Evolutionary conservation across 2,113 vertebrate genomes (phyloP), one percentile per base, ranked within the genome.

Genomic region (Shinisaurus crocodilurus): DNA sequence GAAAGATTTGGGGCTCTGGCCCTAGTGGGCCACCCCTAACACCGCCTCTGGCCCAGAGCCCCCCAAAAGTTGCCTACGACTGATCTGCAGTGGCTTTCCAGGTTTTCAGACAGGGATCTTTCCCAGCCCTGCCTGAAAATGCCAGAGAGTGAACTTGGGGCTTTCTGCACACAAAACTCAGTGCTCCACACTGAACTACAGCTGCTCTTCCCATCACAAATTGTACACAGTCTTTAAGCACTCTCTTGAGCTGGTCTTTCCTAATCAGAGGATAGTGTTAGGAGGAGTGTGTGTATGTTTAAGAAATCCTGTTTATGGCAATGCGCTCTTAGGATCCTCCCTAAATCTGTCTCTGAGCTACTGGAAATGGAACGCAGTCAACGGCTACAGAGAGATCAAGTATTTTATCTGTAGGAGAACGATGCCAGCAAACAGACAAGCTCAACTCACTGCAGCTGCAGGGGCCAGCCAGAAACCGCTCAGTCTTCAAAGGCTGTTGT

Each of bases 291-390:
- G 13, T 10, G 8, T 43, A 18, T 37, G 43, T 40, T 25, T 6
- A 25, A 43, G 37, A 63, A 60, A 83, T 7, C 18, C 50, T 84
- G 88, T 63, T 75, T 76, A 48, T 84, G 70, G 54, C 43, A 15
- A 25, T 29, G 29, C 6, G 37, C 65, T 72, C 37, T 57, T 63
- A 18, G 8, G 84, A 57, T 86, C 32, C 0, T 15, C 50, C 37
- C 85, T 82, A 90, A 90, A 74, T n/a, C 48, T 3, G 48, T 81
- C 67, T 43, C n/a, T 90, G 89, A 86, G 76, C 84, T 90, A 63
- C 20, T 45, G 37, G 37, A 45, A 74, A 48, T 86, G 84, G 84
- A 90, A 90, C 82, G 81, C 32, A 45, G 18, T 2, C 4, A 40
- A 40, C 23, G 27, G 54, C 27, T 27, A 29, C 60, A 25, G 34